These are phyloP conservation scores for Dunckerocampus dactyliophorus DNA, from an alignment of 2,113 vertebrate species.

Conservation along the genomic window DNA sequence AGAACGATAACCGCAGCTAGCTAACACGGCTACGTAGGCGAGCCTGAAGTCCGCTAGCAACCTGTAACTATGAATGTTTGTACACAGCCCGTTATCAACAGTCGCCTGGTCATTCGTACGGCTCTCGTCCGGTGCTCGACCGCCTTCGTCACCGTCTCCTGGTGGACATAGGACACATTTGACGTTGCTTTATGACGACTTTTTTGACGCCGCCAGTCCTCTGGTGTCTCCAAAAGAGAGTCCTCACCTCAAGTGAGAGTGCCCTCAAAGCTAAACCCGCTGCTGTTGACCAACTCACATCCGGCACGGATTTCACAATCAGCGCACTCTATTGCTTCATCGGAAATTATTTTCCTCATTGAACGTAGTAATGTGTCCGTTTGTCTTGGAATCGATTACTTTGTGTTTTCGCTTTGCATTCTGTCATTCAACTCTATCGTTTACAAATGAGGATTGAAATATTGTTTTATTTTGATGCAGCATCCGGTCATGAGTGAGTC, in stretches of 20 bases:
- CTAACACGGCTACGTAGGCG: slow-evolving; percentile 16
- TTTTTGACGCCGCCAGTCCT: not conserved
- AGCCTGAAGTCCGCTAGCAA: slow-evolving; percentile 39
- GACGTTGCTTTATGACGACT: slow-evolving; percentile 2
- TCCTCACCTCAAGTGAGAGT: slow-evolving; percentile 30
- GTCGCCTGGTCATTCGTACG: not conserved
- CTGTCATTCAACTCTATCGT: too few relatives aligned
- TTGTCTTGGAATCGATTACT: not conserved
- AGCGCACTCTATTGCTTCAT: not conserved
- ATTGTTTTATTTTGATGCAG: not conserved
- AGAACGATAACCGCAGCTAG: slow-evolving; percentile 22
- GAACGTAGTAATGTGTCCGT: not conserved
- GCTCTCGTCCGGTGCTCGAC: not conserved
- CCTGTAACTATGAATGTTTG: slow-evolving; percentile 39
- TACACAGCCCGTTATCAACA: too few relatives aligned
- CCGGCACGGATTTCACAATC: slow-evolving; percentile 22
- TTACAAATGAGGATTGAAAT: too few relatives aligned
- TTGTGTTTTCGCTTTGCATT: not conserved
- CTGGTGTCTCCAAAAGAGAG: slow-evolving; percentile 16
- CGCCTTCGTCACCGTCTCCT: not conserved
- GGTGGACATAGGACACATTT: not conserved
- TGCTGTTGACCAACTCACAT: not conserved
- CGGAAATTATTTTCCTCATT: not conserved
- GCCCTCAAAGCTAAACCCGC: not conserved
- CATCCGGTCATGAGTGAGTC: slow-evolving; percentile 3